Base-by-base conservation (phyloP, 2,797 vertebrate genomes). In the Lepilemur ruficaudatus region DNA sequence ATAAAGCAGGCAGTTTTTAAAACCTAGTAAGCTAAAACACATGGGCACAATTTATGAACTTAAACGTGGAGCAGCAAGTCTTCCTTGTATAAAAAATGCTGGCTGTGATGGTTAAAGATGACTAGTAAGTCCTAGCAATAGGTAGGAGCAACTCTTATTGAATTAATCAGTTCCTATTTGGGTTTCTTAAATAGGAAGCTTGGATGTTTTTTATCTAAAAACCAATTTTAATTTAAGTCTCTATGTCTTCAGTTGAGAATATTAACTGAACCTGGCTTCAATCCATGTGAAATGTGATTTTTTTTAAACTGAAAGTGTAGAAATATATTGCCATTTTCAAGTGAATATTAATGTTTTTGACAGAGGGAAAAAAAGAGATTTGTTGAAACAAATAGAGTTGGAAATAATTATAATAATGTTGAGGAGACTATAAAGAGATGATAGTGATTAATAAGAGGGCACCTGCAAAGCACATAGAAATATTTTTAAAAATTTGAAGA, bases 361-460 rank as follows among this genome's bases (percentile, higher is more conserved):
- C 28, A 28, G 9, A 43, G 38, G 55, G 22, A 7, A 28, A 41
- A 38, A 79, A 43, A 63, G 13, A 79, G 23, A 94, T 69, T 76
- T 92, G 43, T 89, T 76, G 67, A 95, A 81, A 89, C 32, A 81
- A 89, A 48, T 55, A 88, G 76, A 91, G 25, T 80, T 89, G 81
- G 46, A 70, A 7, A 48, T 92, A 65, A 89, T 83, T 78, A 55
- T 75, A 76, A 48, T 30, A 38, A 5, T 70, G n/a, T 52, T 69
- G 38, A 72, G 14, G 18, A 52, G n/a, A 17, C 35, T 63, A n/a
- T 38, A 46, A 22, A 82, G 15, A 20, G 28, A 70, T 50, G n/a
- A 11, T 43, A 43, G 11, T 69, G 41, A 61, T 67, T 88, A 65
- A 89, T 92, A 46, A 80, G 87, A 89, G 15, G 8, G 4, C 1